phyloP scores from a whole-genome alignment of 2,113 vertebrate genomes.

The Columba janthina region DNA sequence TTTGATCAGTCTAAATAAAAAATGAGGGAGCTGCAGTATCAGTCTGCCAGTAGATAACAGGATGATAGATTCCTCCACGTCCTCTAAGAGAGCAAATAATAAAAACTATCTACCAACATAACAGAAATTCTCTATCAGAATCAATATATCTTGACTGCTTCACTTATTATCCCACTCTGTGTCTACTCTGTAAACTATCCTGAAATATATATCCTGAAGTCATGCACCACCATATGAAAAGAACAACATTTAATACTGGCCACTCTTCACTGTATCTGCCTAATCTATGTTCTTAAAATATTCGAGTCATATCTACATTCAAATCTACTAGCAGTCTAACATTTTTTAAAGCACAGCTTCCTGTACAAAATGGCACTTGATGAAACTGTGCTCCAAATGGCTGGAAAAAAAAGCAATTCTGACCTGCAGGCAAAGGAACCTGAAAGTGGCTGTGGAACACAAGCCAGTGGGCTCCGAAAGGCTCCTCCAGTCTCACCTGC shows the following conservation, averaged over 20 bases:
- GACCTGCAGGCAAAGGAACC: not conserved
- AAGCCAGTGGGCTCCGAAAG: fast-evolving
- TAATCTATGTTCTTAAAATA: not conserved
- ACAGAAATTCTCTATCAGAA: not conserved
- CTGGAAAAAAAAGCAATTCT: not conserved
- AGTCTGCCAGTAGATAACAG: not conserved
- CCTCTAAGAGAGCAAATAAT: not conserved
- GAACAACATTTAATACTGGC: not conserved
- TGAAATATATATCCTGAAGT: not conserved
- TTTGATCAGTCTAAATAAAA: not conserved
- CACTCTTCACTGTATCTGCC: not conserved
- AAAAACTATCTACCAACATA: not conserved
- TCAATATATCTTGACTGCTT: not conserved
- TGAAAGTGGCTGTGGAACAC: fast-evolving
- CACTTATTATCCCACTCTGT: not conserved
- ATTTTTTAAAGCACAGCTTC: not conserved
- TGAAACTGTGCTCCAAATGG: not conserved
- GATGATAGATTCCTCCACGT: not conserved
- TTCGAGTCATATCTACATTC: not conserved
- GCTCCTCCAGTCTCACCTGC: not conserved
- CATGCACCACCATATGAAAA: not conserved
- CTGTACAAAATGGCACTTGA: not conserved
- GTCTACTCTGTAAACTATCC: not conserved
- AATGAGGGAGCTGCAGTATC: not conserved
- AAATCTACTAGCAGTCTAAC: not conserved